Base-by-base conservation (phyloP, 2,113 vertebrate genomes). In the Cettia cetti region DNA sequence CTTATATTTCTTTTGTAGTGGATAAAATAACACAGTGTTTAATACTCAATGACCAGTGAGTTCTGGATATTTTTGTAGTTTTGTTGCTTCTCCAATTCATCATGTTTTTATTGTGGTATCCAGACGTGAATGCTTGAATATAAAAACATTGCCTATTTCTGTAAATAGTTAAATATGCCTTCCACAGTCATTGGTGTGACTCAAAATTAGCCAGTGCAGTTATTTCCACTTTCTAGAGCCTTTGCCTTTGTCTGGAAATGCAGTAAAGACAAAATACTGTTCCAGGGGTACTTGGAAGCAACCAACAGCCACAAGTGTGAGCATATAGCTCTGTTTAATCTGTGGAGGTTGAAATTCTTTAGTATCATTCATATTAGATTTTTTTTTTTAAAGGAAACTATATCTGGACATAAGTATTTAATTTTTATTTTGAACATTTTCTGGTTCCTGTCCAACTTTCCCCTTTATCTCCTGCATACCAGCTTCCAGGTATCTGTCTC, bases 401-500 rank as follows among this genome's bases (percentile, higher is more conserved):
- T 96, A 87, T 92, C 63, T 92, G 90, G 72, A 89, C 86, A 77
- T 57, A 66, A 1, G 5, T 26, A 85, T 93, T 78, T 91, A 65
- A 44, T 79, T 97, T 96, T 95, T 94, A 78, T 86, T 97, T 93
- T 90, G 52, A 95, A 94, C 63, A 65, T 78, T 95, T 96, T 94
- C 70, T 94, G 87, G 72, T 93, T 95, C 79, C 86, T 97, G 78
- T 96, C 94, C 96, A 92, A 80, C 59, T 95, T 84, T 85, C 75
- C 94, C 97, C 96, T 98, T 97, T 98, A 98, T 98, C 98, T 98
- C 96, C 96, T 95, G 89, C 93, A 88, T 89, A 94, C 78, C 95
- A 98, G 97, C 97, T 97, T 97, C 97, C 95, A 97, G 96, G 96
- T 98, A 96, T 97, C 97, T 98, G 97, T 98, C 97, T 89, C 97